phyloP scores from a whole-genome alignment of 2,888 invertebrate species.

The Cerastis leucographa region DNA sequence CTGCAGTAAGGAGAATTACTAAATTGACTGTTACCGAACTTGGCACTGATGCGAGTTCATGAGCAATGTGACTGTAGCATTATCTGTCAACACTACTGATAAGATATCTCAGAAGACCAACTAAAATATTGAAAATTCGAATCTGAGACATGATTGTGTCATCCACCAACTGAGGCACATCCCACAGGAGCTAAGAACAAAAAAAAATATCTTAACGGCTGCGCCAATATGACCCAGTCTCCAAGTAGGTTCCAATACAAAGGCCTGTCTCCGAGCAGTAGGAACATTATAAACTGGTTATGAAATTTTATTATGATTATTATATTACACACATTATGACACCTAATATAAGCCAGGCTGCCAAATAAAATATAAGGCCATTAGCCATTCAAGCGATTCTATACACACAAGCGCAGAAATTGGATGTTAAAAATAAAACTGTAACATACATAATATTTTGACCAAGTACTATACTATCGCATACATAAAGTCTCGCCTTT shows the following conservation, averaged over 20 bases:
- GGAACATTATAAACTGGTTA: background rate
- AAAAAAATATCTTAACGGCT: background rate
- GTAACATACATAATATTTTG: no score
- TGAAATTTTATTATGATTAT: no score
- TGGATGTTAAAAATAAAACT: no score
- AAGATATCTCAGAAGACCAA: slow-evolving; percentile 26
- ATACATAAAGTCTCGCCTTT: no score
- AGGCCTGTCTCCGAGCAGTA: background rate
- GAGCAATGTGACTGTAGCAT: slow-evolving; percentile 36
- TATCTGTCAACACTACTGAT: slow-evolving; percentile 21
- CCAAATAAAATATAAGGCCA: background rate
- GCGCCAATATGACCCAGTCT: background rate
- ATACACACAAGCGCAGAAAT: no score
- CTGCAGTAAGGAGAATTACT: slow-evolving; percentile 49
- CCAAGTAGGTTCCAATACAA: background rate
- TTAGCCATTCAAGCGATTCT: background rate
- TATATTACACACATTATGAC: no score
- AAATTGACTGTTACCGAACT: slow-evolving; percentile 43
- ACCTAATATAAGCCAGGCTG: no score
- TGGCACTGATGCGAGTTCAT: slow-evolving; percentile 53
- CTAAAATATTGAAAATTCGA: background rate
- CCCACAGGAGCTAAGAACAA: background rate
- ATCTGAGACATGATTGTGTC: background rate
- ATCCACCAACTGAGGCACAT: background rate
- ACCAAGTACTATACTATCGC: no score